Conservation (phyloP, 1,140 invertebrate species). For the Listronotus bonariensis region DNA sequence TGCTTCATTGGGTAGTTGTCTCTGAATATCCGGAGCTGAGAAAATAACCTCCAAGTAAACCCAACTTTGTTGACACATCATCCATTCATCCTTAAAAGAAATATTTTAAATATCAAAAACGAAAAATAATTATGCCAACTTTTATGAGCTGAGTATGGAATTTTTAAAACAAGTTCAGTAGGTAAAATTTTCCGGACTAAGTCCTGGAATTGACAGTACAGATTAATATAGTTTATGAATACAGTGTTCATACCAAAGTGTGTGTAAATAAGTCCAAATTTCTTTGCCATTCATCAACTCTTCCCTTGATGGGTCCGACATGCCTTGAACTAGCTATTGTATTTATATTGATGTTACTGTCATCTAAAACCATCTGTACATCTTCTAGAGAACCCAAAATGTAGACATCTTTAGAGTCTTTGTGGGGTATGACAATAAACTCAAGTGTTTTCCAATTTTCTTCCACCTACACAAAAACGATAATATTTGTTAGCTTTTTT, state of each 20-base stretch:
- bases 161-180: too few relatives aligned
- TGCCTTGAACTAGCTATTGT: slow-evolving; percentile 84
- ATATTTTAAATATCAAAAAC: too few relatives aligned
- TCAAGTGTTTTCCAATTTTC: slow-evolving; percentile 80
- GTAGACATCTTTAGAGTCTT: slow-evolving; percentile 80
- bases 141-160: too few relatives aligned
- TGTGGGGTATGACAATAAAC: slow-evolving; percentile 75
- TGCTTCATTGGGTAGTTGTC: slow-evolving; percentile 82
- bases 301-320: slow-evolving; percentile 77
- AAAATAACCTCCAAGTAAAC: slow-evolving; percentile 88
- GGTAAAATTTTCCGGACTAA: too few relatives aligned
- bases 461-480: slow-evolving; percentile 66
- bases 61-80: slow-evolving; percentile 82
- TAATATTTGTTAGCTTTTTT: too few relatives aligned
- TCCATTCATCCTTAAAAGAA: slow-evolving; percentile 76
- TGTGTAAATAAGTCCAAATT: slow-evolving; percentile 75
- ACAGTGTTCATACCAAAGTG: slow-evolving; percentile 69
- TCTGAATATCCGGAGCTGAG: slow-evolving; percentile 85
- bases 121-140: too few relatives aligned
- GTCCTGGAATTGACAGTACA: too few relatives aligned
- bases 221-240: too few relatives aligned
- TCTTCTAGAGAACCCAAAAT: slow-evolving; percentile 84
- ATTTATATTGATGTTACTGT: slow-evolving; percentile 82
- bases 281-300: slow-evolving; percentile 79
- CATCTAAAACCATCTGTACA: slow-evolving; percentile 78